Evolutionary conservation across 1,140 invertebrate genomes (phyloP).

Genomic region (Maniola jurtina): DNA sequence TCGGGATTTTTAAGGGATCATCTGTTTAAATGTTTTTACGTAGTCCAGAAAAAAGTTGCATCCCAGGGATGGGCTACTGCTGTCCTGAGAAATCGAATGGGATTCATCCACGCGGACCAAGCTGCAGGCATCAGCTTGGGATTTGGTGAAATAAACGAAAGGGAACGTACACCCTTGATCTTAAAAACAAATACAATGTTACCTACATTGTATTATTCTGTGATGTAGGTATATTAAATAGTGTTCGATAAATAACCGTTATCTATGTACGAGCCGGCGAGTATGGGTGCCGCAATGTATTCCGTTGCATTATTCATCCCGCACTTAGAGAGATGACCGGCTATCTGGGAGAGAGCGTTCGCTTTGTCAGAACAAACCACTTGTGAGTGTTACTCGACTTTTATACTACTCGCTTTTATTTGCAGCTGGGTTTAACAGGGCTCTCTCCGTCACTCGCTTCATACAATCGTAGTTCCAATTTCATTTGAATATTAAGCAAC

Average conservation of each 20-base stretch:
- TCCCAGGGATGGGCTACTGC: no score
- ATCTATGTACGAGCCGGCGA: constrained; percentile 28
- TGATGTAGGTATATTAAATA: constrained; percentile 25
- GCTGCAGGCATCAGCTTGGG: no score
- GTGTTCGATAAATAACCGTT: constrained; percentile 34
- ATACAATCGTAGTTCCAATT: no score
- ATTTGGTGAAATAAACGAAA: constrained; percentile 4
- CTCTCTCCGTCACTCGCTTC: no score
- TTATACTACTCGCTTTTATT: neutral
- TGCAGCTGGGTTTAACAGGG: neutral
- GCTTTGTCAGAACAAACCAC: constrained; percentile 17
- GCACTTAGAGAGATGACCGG: constrained; percentile 44
- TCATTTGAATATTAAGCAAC: no score
- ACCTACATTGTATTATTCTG: no score
- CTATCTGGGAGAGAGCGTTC: constrained; percentile 7
- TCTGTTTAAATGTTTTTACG: no score
- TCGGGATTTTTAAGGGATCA: no score
- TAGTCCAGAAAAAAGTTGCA: no score
- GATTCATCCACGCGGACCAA: no score
- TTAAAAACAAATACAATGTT: constrained; percentile 31
- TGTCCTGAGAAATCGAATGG: no score
- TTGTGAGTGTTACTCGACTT: constrained; percentile 4
- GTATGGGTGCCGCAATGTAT: constrained; percentile 28
- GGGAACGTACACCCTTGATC: constrained; percentile 8
- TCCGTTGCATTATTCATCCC: constrained; percentile 52